Percentiles rank a stretch among this genome's conserved stretches.
Conservation (phyloP, 2,888 invertebrate genomes). For the Schizotus pectinicornis region DNA sequence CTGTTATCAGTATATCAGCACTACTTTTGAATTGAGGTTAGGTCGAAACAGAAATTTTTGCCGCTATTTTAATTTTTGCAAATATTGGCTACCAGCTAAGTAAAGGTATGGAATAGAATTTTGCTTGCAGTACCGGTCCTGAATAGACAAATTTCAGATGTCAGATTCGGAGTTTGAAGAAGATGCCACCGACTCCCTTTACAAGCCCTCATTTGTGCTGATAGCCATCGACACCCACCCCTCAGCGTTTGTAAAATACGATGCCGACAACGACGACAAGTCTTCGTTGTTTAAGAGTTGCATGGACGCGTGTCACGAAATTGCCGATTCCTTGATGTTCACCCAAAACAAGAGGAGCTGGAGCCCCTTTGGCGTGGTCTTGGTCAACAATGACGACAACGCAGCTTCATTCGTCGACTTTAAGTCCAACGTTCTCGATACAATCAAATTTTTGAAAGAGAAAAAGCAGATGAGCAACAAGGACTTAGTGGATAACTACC, state of each 20-base stretch:
- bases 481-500: slow-evolving; percentile 37
- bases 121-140: no score
- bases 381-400: slow-evolving; percentile 42
- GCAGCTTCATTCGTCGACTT: slow-evolving; percentile 37
- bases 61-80: no score
- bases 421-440: slow-evolving; percentile 39
- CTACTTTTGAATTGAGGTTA: no score
- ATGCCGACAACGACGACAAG: slow-evolving; percentile 29
- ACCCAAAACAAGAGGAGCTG: slow-evolving; percentile 36
- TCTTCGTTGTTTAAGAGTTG: slow-evolving; percentile 41
- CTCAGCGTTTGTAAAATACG: slow-evolving; percentile 42
- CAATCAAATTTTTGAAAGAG: slow-evolving; percentile 40
- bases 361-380: slow-evolving; percentile 43
- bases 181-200: slow-evolving; percentile 12
- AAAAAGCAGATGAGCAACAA: slow-evolving; percentile 31
- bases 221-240: slow-evolving; percentile 48
- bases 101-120: no score
- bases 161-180: slow-evolving; percentile 6
- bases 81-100: no score
- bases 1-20: no score
- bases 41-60: no score
- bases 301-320: slow-evolving; percentile 41
- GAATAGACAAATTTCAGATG: slow-evolving; percentile 11
- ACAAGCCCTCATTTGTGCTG: slow-evolving; percentile 45
- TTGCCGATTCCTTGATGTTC: slow-evolving; percentile 45